Percentiles rank a stretch among this genome's conserved stretches.
Evolutionary conservation across 2,797 vertebrate species (phyloP).

Genomic region (Botia kubotai): DNA sequence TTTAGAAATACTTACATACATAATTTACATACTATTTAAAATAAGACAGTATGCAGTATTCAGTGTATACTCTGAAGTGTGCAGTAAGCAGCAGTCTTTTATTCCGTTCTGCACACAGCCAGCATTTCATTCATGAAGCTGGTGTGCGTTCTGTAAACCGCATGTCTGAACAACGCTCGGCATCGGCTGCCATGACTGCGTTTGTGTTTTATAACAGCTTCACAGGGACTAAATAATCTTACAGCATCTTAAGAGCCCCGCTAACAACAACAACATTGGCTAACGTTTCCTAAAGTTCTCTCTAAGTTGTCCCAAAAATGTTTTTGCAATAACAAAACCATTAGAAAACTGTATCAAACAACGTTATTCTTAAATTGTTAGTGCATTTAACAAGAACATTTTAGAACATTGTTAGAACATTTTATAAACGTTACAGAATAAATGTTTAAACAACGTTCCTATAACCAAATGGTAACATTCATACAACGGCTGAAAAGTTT

Average conservation of each 20-base stretch:
- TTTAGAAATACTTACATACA: neutral
- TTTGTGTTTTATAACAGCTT: neutral
- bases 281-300: too few relatives aligned
- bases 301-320: too few relatives aligned
- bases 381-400: too few relatives aligned
- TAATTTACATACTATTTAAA: neutral
- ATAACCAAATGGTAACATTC: too few relatives aligned
- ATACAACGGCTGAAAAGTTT: too few relatives aligned
- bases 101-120: neutral
- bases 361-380: too few relatives aligned
- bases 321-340: too few relatives aligned
- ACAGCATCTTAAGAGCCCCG: neutral
- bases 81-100: neutral
- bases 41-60: neutral
- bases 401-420: too few relatives aligned
- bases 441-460: too few relatives aligned
- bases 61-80: conserved; percentile 2
- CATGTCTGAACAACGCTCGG: neutral
- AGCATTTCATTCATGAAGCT: conserved; percentile 9
- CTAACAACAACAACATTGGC: too few relatives aligned
- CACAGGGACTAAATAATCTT: neutral
- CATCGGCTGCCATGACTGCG: neutral
- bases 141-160: conserved; percentile 8
- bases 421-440: too few relatives aligned
- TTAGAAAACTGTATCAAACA: too few relatives aligned